Evolutionary conservation across 1,140 invertebrate species (phyloP).

Genomic region (Trachymyrmex septentrionalis): DNA sequence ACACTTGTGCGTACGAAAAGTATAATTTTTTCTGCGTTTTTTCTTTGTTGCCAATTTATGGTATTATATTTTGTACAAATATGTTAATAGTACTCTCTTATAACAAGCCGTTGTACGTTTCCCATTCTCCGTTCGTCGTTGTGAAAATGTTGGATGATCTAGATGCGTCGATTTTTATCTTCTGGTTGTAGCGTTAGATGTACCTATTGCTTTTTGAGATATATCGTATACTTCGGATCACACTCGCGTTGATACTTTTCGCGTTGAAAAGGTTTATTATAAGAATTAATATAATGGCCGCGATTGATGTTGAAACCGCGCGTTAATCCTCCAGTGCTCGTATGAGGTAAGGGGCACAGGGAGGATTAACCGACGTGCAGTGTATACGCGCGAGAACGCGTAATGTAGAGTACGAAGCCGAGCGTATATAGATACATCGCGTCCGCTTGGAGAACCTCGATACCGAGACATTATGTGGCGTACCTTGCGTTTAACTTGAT

Average conservation of each 20-base stretch:
- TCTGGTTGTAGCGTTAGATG: neutral
- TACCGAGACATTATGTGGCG: slow-evolving; percentile 70
- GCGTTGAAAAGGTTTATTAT: neutral
- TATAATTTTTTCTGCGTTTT: neutral
- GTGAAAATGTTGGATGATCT: neutral
- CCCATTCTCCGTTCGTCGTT: neutral
- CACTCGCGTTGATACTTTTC: neutral
- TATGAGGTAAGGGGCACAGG: too few relatives aligned
- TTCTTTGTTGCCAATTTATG: neutral
- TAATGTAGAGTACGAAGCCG: slow-evolving; percentile 34
- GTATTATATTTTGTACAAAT: neutral
- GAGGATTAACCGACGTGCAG: neutral
- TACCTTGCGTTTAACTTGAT: slow-evolving; percentile 73
- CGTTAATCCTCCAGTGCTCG: slow-evolving; percentile 10
- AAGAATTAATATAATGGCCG: neutral
- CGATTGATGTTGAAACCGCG: slow-evolving; percentile 14
- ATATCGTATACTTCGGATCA: neutral
- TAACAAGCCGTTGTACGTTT: neutral
- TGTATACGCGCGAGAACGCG: neutral
- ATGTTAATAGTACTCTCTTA: neutral
- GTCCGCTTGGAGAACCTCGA: slow-evolving; percentile 58
- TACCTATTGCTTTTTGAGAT: slow-evolving; percentile 3
- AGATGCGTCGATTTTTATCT: slow-evolving; percentile 1
- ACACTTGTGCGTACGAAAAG: neutral
- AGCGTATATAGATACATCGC: slow-evolving; percentile 11